Conservation (phyloP, 1,140 invertebrate genomes). For the Drosophila sulfurigaster region DNA sequence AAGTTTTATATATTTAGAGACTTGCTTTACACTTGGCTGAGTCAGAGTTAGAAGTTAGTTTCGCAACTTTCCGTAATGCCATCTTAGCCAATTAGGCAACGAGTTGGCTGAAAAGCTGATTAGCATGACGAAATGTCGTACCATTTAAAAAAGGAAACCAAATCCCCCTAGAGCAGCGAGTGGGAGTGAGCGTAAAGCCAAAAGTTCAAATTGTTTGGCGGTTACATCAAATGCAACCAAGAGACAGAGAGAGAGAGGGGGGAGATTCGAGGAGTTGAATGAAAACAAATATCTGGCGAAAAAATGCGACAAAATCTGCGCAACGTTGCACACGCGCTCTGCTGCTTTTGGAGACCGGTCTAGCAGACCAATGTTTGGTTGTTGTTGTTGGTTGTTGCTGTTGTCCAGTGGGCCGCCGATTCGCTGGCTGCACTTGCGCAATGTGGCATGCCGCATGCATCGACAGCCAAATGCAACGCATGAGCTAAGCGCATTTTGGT, state of each 20-base stretch:
- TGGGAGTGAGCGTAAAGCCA: slow-evolving; percentile 67
- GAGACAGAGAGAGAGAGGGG: slow-evolving; percentile 8
- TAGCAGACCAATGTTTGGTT: slow-evolving; percentile 8
- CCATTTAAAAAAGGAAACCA: slow-evolving; percentile 54
- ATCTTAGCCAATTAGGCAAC: slow-evolving; percentile 69
- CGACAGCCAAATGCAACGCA: not conserved
- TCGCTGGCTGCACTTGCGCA: slow-evolving; percentile 66
- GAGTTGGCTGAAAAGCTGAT: slow-evolving; percentile 68
- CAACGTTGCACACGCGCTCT: slow-evolving; percentile 58
- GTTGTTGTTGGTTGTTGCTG: too few relatives aligned
- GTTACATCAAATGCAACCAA: slow-evolving; percentile 77
- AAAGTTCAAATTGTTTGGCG: slow-evolving; percentile 76
- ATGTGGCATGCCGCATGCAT: slow-evolving; percentile 45
- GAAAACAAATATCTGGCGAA: slow-evolving; percentile 68
- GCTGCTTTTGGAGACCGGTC: slow-evolving; percentile 24
- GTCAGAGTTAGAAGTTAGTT: slow-evolving; percentile 7
- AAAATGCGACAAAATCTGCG: slow-evolving; percentile 77
- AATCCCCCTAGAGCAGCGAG: slow-evolving; percentile 25
- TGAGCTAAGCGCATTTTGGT: slow-evolving; percentile 47
- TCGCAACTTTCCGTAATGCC: slow-evolving; percentile 38
- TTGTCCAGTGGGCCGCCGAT: slow-evolving; percentile 23
- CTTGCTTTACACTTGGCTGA: not conserved
- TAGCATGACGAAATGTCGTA: slow-evolving; percentile 81
- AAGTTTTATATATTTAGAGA: not conserved
- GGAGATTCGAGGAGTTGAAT: slow-evolving; percentile 14